phyloP scores from a whole-genome alignment of 2,113 vertebrate genomes.

The Mastomys natalensis region DNA sequence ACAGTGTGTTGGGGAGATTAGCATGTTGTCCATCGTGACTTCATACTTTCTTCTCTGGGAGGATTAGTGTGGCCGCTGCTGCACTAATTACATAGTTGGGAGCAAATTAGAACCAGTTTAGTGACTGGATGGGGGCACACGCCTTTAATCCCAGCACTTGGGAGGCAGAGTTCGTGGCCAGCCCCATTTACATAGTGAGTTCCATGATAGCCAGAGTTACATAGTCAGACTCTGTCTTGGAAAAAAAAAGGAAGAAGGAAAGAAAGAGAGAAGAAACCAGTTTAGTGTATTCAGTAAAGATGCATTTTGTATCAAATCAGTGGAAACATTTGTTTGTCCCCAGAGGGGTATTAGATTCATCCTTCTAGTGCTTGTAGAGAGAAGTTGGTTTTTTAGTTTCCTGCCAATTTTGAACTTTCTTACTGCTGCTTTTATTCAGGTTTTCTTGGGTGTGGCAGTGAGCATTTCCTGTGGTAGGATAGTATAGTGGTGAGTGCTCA shows the following conservation, averaged over 20 bases:
- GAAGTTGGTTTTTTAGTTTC: neutral
- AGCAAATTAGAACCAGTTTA: neutral
- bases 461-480: neutral
- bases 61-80: neutral
- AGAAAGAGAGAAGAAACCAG: neutral
- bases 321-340: neutral
- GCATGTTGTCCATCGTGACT: neutral
- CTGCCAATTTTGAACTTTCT: neutral
- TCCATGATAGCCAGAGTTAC: neutral
- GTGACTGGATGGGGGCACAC: neutral
- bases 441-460: neutral
- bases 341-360: neutral
- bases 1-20: neutral
- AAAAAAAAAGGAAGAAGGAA: accelerated
- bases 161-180: neutral
- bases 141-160: neutral
- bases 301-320: neutral
- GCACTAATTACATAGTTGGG: neutral
- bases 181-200: neutral
- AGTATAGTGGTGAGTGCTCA: neutral
- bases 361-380: neutral
- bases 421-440: neutral
- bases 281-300: neutral
- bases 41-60: neutral
- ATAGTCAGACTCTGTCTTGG: neutral